Percentiles rank a stretch among this genome's conserved stretches.
phyloP scores from a whole-genome alignment of 1,140 invertebrate genomes.

The Apis dorsata region DNA sequence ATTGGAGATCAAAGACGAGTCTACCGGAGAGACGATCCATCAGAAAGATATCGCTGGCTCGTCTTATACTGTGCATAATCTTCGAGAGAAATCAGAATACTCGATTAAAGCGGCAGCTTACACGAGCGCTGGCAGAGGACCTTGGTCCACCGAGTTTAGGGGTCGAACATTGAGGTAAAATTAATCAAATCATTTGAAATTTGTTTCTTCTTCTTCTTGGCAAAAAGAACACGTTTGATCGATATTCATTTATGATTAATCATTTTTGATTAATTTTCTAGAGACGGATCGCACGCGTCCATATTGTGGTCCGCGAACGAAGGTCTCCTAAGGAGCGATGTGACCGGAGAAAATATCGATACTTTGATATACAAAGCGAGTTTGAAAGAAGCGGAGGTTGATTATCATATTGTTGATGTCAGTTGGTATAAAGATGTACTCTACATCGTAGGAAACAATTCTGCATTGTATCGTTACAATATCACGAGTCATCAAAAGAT shows the following conservation, averaged over 20 bases:
- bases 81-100: slow-evolving; percentile 88
- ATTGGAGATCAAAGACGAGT: slow-evolving; percentile 85
- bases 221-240: rapidly evolving
- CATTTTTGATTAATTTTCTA: slow-evolving; percentile 12
- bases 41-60: slow-evolving; percentile 83
- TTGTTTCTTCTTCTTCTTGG: background rate
- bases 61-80: slow-evolving; percentile 83
- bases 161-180: slow-evolving; percentile 83
- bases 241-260: background rate
- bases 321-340: slow-evolving; percentile 86
- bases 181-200: background rate
- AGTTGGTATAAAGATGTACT: slow-evolving; percentile 86
- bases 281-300: slow-evolving; percentile 80
- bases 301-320: slow-evolving; percentile 87
- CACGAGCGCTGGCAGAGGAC: slow-evolving; percentile 86
- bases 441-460: slow-evolving; percentile 88
- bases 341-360: slow-evolving; percentile 86
- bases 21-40: slow-evolving; percentile 78
- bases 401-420: slow-evolving; percentile 83
- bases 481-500: slow-evolving; percentile 82
- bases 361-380: slow-evolving; percentile 83
- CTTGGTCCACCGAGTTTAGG: slow-evolving; percentile 89
- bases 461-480: slow-evolving; percentile 86
- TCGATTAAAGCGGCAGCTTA: slow-evolving; percentile 88
- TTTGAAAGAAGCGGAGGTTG: slow-evolving; percentile 77